Percentiles rank a stretch among this genome's conserved stretches.
Conservation (phyloP, 2,888 invertebrate species). For the Spialia ferax region DNA sequence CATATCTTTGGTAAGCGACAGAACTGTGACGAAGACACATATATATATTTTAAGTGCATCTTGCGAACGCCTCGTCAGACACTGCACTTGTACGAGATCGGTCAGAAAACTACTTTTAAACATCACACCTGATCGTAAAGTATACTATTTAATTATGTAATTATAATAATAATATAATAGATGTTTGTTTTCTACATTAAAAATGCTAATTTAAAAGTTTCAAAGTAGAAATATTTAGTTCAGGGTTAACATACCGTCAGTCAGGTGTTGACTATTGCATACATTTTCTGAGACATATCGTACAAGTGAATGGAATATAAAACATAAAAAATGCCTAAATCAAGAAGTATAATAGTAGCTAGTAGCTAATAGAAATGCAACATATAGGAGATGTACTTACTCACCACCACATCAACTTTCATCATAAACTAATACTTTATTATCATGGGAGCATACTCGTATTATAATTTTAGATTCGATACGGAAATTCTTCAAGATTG, state of each 20-base stretch:
- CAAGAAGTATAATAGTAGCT: background rate
- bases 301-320: background rate
- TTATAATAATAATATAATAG: too few species aligned
- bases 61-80: background rate
- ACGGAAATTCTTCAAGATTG: background rate
- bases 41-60: too few species aligned
- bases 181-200: too few species aligned
- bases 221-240: too few species aligned
- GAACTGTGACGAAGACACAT: background rate
- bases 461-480: background rate
- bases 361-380: background rate
- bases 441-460: background rate
- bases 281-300: background rate
- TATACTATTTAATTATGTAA: too few species aligned
- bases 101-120: background rate
- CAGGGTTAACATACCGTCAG: too few species aligned
- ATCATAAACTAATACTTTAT: background rate
- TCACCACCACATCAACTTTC: background rate
- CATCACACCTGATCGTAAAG: background rate
- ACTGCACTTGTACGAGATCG: background rate
- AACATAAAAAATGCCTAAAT: background rate
- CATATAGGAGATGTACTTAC: background rate
- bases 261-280: background rate
- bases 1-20: conserved; percentile 33
- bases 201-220: too few species aligned